These are phyloP conservation scores for Mantis religiosa DNA, from an alignment of 2,888 invertebrate genomes.

Conservation along the genomic window DNA sequence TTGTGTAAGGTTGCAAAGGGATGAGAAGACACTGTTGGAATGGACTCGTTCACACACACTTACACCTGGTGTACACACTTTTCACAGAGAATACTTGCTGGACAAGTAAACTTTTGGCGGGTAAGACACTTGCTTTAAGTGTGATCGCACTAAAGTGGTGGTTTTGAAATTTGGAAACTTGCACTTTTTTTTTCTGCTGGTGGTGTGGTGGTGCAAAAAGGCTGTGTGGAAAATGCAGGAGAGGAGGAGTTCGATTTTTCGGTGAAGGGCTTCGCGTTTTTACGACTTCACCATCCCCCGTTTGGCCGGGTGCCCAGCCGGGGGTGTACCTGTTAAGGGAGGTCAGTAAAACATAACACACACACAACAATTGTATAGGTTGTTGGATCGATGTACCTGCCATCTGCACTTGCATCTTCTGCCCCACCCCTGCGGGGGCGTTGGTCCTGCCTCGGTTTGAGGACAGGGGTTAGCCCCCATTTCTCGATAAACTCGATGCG, in stretches of 20 bases:
- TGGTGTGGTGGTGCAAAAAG: not conserved
- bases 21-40: not conserved
- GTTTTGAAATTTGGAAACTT: not conserved
- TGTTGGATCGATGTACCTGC: slow-evolving; percentile 55
- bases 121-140: not conserved
- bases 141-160: not conserved
- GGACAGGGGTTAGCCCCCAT: slow-evolving; percentile 98
- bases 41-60: not conserved
- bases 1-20: too few relatives aligned
- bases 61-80: not conserved
- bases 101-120: not conserved
- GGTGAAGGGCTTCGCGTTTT: not conserved
- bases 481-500: slow-evolving; percentile 95
- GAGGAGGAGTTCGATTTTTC: not conserved
- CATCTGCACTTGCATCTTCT: slow-evolving; percentile 61
- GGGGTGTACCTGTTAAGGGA: not conserved
- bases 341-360: not conserved
- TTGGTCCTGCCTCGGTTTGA: slow-evolving; percentile 92
- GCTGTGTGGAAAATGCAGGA: not conserved
- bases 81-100: not conserved
- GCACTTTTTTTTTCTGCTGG: too few relatives aligned
- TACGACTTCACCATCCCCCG: not conserved
- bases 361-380: not conserved
- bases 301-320: not conserved
- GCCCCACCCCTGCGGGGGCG: slow-evolving; percentile 69